These are phyloP conservation scores for Halichoerus grypus DNA, from an alignment of 2,113 vertebrate species.

Conservation along the genomic window DNA sequence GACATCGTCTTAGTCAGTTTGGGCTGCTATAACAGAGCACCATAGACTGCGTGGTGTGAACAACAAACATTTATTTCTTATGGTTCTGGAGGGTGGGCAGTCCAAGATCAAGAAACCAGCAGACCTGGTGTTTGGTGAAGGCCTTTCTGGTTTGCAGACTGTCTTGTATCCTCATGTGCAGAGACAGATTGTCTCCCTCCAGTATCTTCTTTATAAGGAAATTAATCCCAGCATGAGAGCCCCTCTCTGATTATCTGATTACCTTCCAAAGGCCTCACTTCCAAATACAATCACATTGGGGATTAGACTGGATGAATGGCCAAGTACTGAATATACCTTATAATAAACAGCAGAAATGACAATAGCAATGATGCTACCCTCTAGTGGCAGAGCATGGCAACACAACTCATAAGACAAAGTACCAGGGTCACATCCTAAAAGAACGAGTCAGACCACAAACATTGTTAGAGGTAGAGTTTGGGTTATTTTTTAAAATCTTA, in stretches of 20 bases:
- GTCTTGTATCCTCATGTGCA: background rate
- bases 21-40: background rate
- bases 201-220: background rate
- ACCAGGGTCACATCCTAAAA: background rate
- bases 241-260: background rate
- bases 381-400: slow-evolving; percentile 23
- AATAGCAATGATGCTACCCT: background rate
- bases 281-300: background rate
- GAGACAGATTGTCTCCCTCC: background rate
- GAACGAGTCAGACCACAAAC: background rate
- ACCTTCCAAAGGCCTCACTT: background rate
- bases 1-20: background rate
- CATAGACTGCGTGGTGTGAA: background rate
- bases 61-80: background rate
- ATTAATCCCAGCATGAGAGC: background rate
- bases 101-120: background rate
- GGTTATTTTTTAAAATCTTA: background rate
- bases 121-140: background rate
- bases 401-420: background rate
- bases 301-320: background rate
- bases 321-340: background rate
- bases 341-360: background rate
- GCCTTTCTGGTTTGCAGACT: background rate
- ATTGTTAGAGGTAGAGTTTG: background rate
- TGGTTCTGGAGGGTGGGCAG: background rate